Evolutionary conservation across 2,113 vertebrate genomes (phyloP).

Genomic region (Microtus ochrogaster): DNA sequence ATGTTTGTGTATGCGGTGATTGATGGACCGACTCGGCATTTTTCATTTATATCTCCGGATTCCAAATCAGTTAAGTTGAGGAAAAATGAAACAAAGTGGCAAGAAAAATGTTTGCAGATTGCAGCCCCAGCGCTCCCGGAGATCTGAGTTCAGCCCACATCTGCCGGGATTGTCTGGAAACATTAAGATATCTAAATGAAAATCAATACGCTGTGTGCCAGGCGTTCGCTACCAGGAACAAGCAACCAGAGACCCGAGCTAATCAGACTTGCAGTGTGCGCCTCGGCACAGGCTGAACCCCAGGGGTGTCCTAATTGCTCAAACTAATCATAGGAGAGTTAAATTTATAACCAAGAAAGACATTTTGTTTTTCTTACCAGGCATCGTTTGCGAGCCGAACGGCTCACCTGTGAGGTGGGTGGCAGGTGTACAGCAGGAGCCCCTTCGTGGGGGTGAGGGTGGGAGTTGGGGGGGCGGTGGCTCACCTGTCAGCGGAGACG

Average conservation of each 20-base stretch:
- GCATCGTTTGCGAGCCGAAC: conserved; percentile 80
- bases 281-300: conserved; percentile 86
- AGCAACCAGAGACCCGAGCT: conserved; percentile 90
- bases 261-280: conserved; percentile 90
- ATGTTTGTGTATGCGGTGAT: conserved; percentile 93
- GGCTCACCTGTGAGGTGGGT: conserved; percentile 86
- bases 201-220: conserved; percentile 97
- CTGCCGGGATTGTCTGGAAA: conserved; percentile 93
- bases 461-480: conserved; percentile 66
- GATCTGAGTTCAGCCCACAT: conserved; percentile 91
- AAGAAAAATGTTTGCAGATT: conserved; percentile 96
- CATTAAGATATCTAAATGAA: conserved; percentile 99
- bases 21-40: conserved; percentile 92
- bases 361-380: conserved; percentile 90
- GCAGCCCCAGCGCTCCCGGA: conserved; percentile 88
- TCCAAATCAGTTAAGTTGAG: conserved; percentile 97
- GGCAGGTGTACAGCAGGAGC: conserved; percentile 76
- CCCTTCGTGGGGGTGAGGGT: conserved; percentile 84
- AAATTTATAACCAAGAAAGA: conserved; percentile 91
- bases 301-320: conserved; percentile 90
- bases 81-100: conserved; percentile 96
- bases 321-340: conserved; percentile 90
- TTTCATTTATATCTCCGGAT: conserved; percentile 97
- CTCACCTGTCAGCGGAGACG: conserved; percentile 88
- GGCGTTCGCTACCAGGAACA: conserved; percentile 91